Conservation (phyloP, 2,797 vertebrate genomes). For the Spinibarbus caldwelli region DNA sequence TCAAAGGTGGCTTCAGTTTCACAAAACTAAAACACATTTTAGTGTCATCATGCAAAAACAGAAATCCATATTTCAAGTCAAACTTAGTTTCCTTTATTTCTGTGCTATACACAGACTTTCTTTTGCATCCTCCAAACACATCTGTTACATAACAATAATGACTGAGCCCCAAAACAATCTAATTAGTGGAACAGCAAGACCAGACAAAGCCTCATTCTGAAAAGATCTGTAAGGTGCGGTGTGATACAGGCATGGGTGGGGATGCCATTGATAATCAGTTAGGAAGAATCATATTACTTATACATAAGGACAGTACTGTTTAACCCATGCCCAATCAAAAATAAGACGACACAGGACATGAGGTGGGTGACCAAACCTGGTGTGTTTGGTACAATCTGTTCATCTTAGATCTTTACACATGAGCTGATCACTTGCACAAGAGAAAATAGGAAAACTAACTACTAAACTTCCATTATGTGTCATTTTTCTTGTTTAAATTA, state of each 20-base stretch:
- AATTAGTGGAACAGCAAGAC: constrained; percentile 30
- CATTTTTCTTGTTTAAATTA: not conserved
- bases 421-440: not conserved
- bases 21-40: not conserved
- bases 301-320: not conserved
- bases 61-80: not conserved
- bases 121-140: not conserved
- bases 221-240: constrained; percentile 39
- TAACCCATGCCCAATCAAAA: not conserved
- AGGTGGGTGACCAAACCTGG: not conserved
- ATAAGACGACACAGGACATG: not conserved
- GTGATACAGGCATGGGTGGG: constrained; percentile 26
- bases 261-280: constrained; percentile 19
- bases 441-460: not conserved
- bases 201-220: constrained; percentile 23
- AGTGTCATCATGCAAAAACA: constrained; percentile 1
- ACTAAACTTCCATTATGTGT: not conserved
- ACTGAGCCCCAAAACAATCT: not conserved
- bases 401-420: not conserved
- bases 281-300: constrained; percentile 15
- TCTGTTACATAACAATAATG: constrained; percentile 8
- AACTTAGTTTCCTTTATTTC: too few species aligned
- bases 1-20: constrained; percentile 7
- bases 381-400: not conserved
- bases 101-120: not conserved